Conservation (phyloP, 37 sponge, comb jelly and placozoan species). For the Tethya wilhelma region DNA sequence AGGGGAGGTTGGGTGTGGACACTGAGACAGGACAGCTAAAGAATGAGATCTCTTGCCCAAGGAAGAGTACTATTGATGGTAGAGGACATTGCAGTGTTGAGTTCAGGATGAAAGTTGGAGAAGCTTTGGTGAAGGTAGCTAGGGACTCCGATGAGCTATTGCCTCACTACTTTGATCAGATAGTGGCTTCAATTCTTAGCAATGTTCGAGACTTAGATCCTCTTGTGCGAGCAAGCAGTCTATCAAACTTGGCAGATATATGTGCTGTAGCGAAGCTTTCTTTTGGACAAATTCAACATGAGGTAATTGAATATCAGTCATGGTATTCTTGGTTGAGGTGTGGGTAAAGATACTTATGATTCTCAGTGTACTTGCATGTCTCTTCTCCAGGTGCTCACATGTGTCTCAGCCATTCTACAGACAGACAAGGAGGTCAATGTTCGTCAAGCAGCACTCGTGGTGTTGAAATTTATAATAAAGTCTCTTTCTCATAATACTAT, state of each 20-base stretch:
- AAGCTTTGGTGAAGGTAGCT: conserved; percentile 71
- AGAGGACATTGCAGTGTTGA: conserved; percentile 29
- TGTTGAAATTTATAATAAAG: conserved; percentile 53
- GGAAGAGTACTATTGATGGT: neutral
- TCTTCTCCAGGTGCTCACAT: conserved; percentile 60
- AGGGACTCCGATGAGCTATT: conserved; percentile 58
- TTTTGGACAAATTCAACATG: neutral
- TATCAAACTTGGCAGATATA: conserved; percentile 81
- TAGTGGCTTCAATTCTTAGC: conserved; percentile 63
- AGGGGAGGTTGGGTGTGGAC: neutral
- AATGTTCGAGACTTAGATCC: conserved; percentile 58
- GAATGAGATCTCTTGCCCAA: neutral
- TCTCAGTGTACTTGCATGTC: neutral
- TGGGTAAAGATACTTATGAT: neutral
- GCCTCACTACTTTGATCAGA: conserved; percentile 69
- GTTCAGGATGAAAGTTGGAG: conserved; percentile 79
- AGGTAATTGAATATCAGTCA: neutral
- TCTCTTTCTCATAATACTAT: conserved; percentile 49
- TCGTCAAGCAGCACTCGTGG: conserved; percentile 69
- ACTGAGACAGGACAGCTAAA: conserved; percentile 21
- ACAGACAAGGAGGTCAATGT: conserved; percentile 53
- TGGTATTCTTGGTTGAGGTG: neutral
- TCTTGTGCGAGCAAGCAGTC: conserved; percentile 69
- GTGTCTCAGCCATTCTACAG: conserved; percentile 49
- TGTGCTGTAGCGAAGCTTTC: conserved; percentile 34